Percentiles rank a stretch among this genome's conserved stretches.
Evolutionary conservation across 2,888 invertebrate genomes (phyloP).

Genomic region (Dyspetes luteomarginatus): DNA sequence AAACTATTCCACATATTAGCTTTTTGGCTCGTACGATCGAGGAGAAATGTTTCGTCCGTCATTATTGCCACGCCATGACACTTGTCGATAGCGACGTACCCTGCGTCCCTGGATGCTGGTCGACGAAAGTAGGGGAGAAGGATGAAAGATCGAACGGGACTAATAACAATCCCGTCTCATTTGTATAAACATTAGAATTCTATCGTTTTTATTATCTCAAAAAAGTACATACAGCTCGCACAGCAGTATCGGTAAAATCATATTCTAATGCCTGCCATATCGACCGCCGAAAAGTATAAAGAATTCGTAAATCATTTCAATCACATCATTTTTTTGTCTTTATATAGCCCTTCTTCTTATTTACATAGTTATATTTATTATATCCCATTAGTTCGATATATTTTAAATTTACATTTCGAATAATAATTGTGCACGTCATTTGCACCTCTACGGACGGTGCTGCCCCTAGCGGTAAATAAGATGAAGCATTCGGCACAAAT

Average conservation of each 20-base stretch:
- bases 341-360: too few relatives aligned
- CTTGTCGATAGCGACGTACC: constrained; percentile 10
- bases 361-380: too few relatives aligned
- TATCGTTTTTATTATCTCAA: not conserved
- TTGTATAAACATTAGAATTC: not conserved
- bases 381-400: too few relatives aligned
- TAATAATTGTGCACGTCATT: too few relatives aligned
- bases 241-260: not conserved
- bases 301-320: not conserved
- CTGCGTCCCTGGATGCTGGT: not conserved
- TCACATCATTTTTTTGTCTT: too few relatives aligned
- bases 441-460: too few relatives aligned
- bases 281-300: not conserved
- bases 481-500: too few relatives aligned
- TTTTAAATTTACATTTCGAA: too few relatives aligned
- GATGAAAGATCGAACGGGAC: too few relatives aligned
- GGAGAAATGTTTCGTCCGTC: constrained; percentile 69
- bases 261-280: not conserved
- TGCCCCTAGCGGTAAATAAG: too few relatives aligned
- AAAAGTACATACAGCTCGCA: too few relatives aligned
- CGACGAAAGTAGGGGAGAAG: not conserved
- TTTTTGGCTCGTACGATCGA: constrained; percentile 66
- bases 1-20: constrained; percentile 72
- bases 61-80: constrained; percentile 75
- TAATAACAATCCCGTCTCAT: not conserved